Evolutionary conservation across 2,797 vertebrate genomes (phyloP), one percentile per base, ranked within the genome.

Genomic region (Crax fasciolata): DNA sequence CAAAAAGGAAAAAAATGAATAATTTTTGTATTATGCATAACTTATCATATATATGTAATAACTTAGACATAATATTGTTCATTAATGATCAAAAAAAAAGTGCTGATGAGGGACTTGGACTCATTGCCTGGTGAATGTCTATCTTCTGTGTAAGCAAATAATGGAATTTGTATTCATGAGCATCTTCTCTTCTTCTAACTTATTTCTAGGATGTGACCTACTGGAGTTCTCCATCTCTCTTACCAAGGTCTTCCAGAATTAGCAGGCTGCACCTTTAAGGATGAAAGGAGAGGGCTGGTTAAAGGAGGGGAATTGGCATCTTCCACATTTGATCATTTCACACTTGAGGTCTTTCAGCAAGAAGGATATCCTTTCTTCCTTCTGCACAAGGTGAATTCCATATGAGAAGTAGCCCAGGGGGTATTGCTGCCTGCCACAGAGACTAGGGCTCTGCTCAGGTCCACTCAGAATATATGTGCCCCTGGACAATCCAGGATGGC

Each of bases 21-120:
- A 63, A 15, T 55, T 17, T 8, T 35, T 41, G 9, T 1, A 1
- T 5, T 25, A 51, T 71, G 73, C 5, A 6, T 48, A 54, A 30
- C 18, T 61, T 41, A 41, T 41, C 41, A 19, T 28, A 27, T 38
- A 20, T 28, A 61, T 61, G 16, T 27, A 41, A 62, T 62, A 28
- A 62, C 39, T 28, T 27, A 41, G 28, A 62, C 17, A 49, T 9
- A 70, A 10, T 81, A 85, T n/a, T 39, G 65, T 41, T 46, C 2
- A 77, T 41, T 41, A 71, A 16, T 39, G 28, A 14, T 4, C 67
- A 52, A 41, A 28, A 71, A 41, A 61, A 48, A 25, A 28, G 25
- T 5, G 0, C 18, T 48, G 6, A 4, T 3, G 48, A 59, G 11
- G 32, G n/a, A 48, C 35, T 35, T 54, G 23, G 30, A 8, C n/a